These are phyloP conservation scores for Uropsilus gracilis DNA, from an alignment of 2,113 vertebrate genomes.

Conservation along the genomic window DNA sequence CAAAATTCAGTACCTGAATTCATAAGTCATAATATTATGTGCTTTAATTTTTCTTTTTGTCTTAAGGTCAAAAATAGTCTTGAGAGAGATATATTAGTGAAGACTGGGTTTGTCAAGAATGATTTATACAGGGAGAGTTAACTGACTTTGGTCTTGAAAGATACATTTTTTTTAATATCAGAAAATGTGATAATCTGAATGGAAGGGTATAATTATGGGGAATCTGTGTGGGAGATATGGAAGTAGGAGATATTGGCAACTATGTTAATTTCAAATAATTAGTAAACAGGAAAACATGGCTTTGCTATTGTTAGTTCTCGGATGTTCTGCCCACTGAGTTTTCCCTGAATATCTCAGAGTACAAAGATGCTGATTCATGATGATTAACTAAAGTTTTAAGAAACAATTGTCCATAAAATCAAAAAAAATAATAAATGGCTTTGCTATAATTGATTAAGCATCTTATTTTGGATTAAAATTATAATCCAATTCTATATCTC, in stretches of 20 bases:
- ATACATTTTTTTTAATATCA: neutral
- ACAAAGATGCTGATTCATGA: neutral
- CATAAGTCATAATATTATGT: neutral
- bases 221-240: neutral
- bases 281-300: neutral
- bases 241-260: neutral
- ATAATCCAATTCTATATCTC: neutral
- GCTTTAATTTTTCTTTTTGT: neutral
- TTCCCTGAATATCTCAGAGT: neutral
- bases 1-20: neutral
- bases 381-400: neutral
- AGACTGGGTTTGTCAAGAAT: neutral
- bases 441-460: neutral
- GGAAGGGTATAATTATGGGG: neutral
- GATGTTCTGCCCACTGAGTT: neutral
- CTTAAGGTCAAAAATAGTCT: neutral
- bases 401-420: neutral
- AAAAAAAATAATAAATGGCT: neutral
- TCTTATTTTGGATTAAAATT: neutral
- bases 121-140: neutral
- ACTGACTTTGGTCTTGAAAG: neutral
- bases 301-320: neutral
- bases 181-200: neutral
- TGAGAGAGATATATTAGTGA: neutral
- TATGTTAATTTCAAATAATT: neutral